Evolutionary conservation across 2,113 vertebrate species (phyloP).

Genomic region (Apodemus sylvaticus): DNA sequence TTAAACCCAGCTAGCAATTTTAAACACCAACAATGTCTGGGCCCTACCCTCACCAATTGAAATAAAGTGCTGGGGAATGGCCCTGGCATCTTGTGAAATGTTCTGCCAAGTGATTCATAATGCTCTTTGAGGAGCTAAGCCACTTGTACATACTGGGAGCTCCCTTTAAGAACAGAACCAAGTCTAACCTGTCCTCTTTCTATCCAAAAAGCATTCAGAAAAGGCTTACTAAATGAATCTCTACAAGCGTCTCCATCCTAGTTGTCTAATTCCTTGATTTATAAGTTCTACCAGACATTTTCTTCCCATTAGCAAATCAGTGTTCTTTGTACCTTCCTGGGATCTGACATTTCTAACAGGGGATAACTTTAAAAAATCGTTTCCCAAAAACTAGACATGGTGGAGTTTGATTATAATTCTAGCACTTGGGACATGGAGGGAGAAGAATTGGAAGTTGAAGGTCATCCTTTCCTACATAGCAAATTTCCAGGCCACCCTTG

Average conservation of each 20-base stretch:
- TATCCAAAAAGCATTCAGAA: background rate
- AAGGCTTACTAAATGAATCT: background rate
- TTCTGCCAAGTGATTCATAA: background rate
- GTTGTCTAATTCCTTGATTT: background rate
- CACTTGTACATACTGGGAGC: background rate
- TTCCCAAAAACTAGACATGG: background rate
- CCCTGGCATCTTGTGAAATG: background rate
- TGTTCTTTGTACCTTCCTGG: background rate
- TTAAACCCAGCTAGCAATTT: conserved; percentile 10
- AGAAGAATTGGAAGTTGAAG: background rate
- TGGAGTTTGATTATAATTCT: background rate
- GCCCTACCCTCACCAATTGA: background rate
- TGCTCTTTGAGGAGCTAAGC: background rate
- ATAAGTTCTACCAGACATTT: background rate
- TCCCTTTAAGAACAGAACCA: conserved; percentile 13
- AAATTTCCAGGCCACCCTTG: too few species aligned
- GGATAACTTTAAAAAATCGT: background rate
- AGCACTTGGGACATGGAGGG: background rate
- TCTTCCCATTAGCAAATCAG: background rate
- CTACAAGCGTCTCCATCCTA: background rate
- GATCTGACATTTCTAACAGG: background rate
- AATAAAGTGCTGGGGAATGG: background rate
- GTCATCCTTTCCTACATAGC: background rate
- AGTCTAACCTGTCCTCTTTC: background rate
- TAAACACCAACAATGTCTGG: background rate